Evolutionary conservation across 1,140 invertebrate species (phyloP).

Genomic region (Drosophila kurseongensis): DNA sequence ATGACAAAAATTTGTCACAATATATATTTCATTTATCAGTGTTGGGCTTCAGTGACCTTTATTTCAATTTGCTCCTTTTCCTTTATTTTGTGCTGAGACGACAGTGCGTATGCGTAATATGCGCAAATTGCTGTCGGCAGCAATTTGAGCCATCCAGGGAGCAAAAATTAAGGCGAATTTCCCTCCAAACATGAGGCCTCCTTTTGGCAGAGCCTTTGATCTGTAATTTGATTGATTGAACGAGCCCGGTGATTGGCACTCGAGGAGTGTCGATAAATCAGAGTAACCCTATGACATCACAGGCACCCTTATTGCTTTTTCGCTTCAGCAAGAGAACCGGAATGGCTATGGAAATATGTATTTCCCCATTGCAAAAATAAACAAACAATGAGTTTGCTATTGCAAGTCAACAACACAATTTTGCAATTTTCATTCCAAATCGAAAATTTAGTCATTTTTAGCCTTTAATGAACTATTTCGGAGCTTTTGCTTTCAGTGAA

Average conservation of each 20-base stretch:
- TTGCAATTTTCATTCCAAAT: conserved; percentile 11
- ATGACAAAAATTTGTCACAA: conserved; percentile 10
- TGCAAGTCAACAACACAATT: conserved; percentile 16
- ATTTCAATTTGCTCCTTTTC: conserved; percentile 12
- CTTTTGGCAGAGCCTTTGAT: conserved; percentile 55
- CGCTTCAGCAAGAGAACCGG: conserved; percentile 3
- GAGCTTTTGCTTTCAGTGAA: conserved; percentile 8
- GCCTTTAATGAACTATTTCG: conserved; percentile 38
- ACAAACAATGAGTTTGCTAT: conserved; percentile 46
- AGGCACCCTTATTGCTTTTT: conserved; percentile 8
- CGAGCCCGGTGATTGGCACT: conserved; percentile 51
- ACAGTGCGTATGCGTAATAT: conserved; percentile 55
- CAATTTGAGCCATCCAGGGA: conserved; percentile 17
- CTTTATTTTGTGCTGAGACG: conserved; percentile 28
- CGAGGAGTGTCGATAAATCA: conserved; percentile 32
- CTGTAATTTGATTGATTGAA: conserved; percentile 73
- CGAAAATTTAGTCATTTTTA: conserved; percentile 10
- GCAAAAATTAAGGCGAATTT: conserved; percentile 29
- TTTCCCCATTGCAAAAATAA: conserved; percentile 33
- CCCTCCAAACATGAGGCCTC: conserved; percentile 16
- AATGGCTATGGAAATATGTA: conserved; percentile 20
- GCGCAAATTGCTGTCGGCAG: conserved; percentile 44
- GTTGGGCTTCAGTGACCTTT: conserved; percentile 25
- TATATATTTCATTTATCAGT: conserved; percentile 40
- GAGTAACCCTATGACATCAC: conserved; percentile 29